Percentiles rank a stretch among this genome's conserved stretches.
phyloP scores from a whole-genome alignment of 2,888 invertebrate genomes.

The Bedellia somnulentella region DNA sequence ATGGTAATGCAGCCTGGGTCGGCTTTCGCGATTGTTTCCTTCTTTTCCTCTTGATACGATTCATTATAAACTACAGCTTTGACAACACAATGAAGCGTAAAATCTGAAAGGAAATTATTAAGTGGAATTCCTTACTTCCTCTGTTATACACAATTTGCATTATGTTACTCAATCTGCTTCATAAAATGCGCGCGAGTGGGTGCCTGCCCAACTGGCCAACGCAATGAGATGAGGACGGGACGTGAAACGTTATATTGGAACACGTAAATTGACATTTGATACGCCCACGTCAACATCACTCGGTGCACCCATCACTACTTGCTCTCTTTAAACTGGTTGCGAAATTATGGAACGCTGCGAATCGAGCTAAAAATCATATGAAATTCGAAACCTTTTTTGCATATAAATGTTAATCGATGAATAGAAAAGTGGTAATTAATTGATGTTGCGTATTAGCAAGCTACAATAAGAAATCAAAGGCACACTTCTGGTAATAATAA shows the following conservation, averaged over 20 bases:
- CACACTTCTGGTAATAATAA: no score
- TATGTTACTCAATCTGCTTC: conserved; percentile 39
- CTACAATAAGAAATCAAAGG: no score
- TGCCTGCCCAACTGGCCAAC: conserved; percentile 17
- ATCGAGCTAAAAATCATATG: no score
- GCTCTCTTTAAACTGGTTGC: no score
- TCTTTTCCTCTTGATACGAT: conserved; percentile 7
- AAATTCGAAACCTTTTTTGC: no score
- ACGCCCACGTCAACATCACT: no score
- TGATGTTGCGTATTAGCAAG: no score
- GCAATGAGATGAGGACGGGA: background rate
- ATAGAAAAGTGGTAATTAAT: no score
- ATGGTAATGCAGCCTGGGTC: no score
- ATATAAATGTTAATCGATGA: no score
- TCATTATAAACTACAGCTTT: conserved; percentile 3
- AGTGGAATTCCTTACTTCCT: conserved; percentile 10
- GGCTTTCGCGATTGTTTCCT: conserved; percentile 14
- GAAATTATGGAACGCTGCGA: no score
- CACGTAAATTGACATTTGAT: conserved; percentile 39
- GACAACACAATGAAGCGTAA: conserved; percentile 3
- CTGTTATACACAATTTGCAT: conserved; percentile 18
- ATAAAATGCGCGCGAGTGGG: conserved; percentile 25
- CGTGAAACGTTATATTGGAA: conserved; percentile 24
- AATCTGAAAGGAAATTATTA: background rate
- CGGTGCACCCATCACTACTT: no score